Conservation (phyloP, 2,113 vertebrate genomes). For the Holacanthus passer region DNA sequence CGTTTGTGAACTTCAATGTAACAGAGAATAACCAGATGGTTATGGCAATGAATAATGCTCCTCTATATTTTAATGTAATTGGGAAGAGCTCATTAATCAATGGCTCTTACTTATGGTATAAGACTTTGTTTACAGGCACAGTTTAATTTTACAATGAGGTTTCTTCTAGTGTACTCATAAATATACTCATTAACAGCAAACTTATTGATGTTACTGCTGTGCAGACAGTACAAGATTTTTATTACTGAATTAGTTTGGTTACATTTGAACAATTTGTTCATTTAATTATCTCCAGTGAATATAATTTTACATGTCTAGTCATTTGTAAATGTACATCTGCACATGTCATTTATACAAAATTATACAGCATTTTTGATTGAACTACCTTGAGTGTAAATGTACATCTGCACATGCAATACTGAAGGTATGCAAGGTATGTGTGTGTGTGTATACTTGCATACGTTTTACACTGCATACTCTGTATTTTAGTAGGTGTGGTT, state of each 20-base stretch:
- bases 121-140: constrained; percentile 11
- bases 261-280: not conserved
- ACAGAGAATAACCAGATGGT: constrained; percentile 48
- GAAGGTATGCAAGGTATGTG: not conserved
- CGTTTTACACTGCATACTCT: constrained; percentile 4
- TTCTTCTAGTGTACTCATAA: not conserved
- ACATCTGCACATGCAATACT: not conserved
- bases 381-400: not conserved
- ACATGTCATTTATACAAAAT: no score
- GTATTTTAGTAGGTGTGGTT: constrained; percentile 31
- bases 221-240: not conserved
- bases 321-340: not conserved
- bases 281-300: not conserved
- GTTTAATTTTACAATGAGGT: constrained; percentile 18
- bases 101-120: not conserved
- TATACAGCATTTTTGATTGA: not conserved
- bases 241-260: not conserved
- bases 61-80: constrained; percentile 18
- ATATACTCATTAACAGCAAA: constrained; percentile 5
- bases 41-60: constrained; percentile 24
- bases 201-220: not conserved
- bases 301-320: not conserved
- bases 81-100: constrained; percentile 35
- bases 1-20: constrained; percentile 21
- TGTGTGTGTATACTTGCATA: constrained; percentile 8